A percentile compares a stretch with the other conserved stretches of the same genome.
Evolutionary conservation across 1,140 invertebrate genomes (phyloP).

Genomic region (Arion vulgaris): DNA sequence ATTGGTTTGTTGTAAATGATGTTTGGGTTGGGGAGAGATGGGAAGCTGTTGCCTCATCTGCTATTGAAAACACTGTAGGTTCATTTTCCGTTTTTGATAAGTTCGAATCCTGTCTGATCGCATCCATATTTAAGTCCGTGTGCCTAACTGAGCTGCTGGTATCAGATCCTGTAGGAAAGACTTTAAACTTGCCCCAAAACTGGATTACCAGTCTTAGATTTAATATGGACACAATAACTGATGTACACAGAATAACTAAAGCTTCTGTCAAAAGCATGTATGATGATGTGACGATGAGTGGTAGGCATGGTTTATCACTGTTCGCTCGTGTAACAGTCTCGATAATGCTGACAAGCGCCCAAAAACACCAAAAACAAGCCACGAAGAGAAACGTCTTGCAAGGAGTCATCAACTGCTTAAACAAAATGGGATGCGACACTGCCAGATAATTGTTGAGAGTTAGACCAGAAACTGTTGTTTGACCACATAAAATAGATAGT

Average conservation of each 20-base stretch:
- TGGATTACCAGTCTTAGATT: not conserved
- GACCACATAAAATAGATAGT: not conserved
- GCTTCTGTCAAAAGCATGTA: not conserved
- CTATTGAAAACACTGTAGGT: not conserved
- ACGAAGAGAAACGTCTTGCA: not conserved
- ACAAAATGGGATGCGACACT: not conserved
- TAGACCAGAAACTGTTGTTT: not conserved
- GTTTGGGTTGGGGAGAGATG: not conserved
- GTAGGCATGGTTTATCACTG: not conserved
- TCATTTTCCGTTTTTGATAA: not conserved
- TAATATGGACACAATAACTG: not conserved
- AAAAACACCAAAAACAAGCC: not conserved
- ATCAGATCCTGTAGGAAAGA: not conserved
- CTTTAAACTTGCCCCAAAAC: not conserved
- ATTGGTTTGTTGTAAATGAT: not conserved
- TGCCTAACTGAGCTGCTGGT: not conserved
- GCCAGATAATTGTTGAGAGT: slow-evolving; percentile 1
- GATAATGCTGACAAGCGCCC: not conserved
- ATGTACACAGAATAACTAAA: not conserved
- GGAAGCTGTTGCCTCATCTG: not conserved
- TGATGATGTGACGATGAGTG: not conserved
- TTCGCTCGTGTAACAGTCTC: not conserved
- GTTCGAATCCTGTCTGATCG: not conserved
- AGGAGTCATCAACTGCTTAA: not conserved
- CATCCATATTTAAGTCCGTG: not conserved